A percentile compares a stretch with the other conserved stretches of the same genome.
Evolutionary conservation across 2,888 invertebrate species (phyloP).

Genomic region (Meliscaeva auricollis): DNA sequence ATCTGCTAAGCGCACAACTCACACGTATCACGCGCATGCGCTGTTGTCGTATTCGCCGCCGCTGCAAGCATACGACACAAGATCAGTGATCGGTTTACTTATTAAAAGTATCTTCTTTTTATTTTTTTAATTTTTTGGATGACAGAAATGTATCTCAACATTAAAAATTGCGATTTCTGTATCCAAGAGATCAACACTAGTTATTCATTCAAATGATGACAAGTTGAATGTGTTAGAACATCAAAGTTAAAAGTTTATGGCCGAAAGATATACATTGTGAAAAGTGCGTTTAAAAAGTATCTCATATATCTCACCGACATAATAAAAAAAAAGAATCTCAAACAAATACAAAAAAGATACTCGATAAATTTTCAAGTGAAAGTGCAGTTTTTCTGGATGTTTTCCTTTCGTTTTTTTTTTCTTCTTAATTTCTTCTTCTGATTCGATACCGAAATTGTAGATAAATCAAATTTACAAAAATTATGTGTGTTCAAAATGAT

Average conservation of each 20-base stretch:
- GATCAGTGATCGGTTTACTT: conserved; percentile 58
- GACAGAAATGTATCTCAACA: conserved; percentile 46
- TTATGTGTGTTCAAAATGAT: conserved; percentile 2
- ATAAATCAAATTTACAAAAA: conserved; percentile 45
- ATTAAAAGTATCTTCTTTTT: background rate
- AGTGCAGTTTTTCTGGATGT: conserved; percentile 57
- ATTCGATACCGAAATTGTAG: conserved; percentile 56
- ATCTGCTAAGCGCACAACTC: conserved; percentile 64
- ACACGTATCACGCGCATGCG: conserved; percentile 37
- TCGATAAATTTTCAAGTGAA: conserved; percentile 65
- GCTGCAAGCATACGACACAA: conserved; percentile 47
- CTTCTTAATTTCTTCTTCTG: conserved; percentile 30
- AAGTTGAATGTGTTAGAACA: background rate
- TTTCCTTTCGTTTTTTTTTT: conserved; percentile 59
- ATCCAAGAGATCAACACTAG: background rate
- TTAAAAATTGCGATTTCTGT: conserved; percentile 34
- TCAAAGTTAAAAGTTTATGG: background rate
- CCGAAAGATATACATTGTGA: background rate
- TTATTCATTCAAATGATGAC: conserved; percentile 26
- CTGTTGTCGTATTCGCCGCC: conserved; percentile 16
- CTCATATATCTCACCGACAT: conserved; percentile 3
- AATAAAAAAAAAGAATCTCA: conserved; percentile 13
- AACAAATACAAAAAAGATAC: conserved; percentile 52
- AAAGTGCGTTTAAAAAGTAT: conserved; percentile 1
- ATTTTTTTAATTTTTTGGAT: background rate